Percentiles rank a stretch among this genome's conserved stretches.
Evolutionary conservation across 1,140 invertebrate species (phyloP).

Genomic region (Drosophila subobscura): DNA sequence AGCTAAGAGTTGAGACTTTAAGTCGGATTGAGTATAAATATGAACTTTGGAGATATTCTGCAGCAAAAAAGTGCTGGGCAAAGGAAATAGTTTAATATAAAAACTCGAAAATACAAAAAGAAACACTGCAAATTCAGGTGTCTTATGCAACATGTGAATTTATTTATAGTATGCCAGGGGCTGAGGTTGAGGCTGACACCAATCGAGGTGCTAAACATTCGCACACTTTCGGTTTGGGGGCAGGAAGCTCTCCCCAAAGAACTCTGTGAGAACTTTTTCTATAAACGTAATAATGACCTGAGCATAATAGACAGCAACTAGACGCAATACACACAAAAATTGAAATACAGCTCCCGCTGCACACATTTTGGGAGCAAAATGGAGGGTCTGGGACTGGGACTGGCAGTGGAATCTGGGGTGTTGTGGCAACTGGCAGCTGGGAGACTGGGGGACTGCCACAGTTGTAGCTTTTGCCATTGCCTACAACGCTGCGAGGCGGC

Average conservation of each 20-base stretch:
- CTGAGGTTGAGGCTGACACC: not conserved
- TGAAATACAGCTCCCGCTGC: slow-evolving; percentile 75
- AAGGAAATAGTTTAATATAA: not conserved
- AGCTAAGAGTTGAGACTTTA: slow-evolving; percentile 11
- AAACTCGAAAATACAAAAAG: not conserved
- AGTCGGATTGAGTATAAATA: slow-evolving; percentile 17
- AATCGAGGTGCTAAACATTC: slow-evolving; percentile 49
- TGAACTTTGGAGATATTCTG: not conserved
- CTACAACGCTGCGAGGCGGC: slow-evolving; percentile 52
- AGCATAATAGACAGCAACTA: slow-evolving; percentile 58
- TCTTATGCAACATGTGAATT: not conserved
- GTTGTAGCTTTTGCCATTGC: slow-evolving; percentile 67
- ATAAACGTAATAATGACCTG: slow-evolving; percentile 53
- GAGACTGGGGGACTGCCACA: slow-evolving; percentile 33
- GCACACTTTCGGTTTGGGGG: slow-evolving; percentile 5
- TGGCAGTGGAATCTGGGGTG: too few relatives aligned
- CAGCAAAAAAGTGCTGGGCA: not conserved
- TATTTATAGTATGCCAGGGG: too few relatives aligned
- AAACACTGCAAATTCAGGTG: not conserved
- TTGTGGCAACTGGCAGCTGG: slow-evolving; percentile 12
- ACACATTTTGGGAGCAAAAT: slow-evolving; percentile 57
- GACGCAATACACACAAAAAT: slow-evolving; percentile 65
- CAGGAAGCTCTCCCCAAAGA: slow-evolving; percentile 33
- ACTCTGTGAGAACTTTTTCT: slow-evolving; percentile 41
- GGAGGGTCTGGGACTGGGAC: not conserved